phyloP scores from a whole-genome alignment of 2,113 vertebrate species.

The Marcusenius ussheri region DNA sequence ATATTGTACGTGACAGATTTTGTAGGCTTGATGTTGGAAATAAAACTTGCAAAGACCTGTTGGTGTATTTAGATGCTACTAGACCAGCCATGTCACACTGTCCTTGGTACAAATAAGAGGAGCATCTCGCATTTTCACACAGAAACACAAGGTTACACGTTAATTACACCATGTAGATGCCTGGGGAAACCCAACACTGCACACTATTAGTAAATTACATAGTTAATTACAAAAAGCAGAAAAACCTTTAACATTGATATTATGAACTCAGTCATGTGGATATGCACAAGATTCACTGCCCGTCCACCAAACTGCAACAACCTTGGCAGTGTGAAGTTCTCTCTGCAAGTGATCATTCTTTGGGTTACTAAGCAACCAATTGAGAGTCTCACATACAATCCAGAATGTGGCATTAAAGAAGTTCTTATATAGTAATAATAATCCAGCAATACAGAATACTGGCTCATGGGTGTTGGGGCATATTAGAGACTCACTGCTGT shows the following conservation, averaged over 20 bases:
- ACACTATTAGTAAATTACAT: constrained; percentile 37
- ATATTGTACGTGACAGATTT: background rate
- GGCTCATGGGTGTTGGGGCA: background rate
- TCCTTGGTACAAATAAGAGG: background rate
- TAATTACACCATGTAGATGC: background rate
- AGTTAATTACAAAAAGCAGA: constrained; percentile 24
- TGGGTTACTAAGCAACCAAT: background rate
- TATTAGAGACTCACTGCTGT: background rate
- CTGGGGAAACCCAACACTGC: constrained; percentile 14
- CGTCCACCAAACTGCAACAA: background rate
- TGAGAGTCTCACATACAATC: background rate
- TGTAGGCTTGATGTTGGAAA: background rate
- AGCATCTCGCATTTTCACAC: background rate
- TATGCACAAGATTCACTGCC: background rate
- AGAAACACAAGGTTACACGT: background rate
- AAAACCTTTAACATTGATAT: background rate
- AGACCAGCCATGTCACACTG: background rate
- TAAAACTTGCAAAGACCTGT: background rate
- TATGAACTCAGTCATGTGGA: background rate
- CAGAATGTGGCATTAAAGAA: background rate
- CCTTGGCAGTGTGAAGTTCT: background rate
- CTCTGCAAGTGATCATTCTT: background rate
- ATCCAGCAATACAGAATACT: background rate
- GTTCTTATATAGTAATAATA: background rate
- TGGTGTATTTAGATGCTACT: background rate